phyloP scores from a whole-genome alignment of 2,113 vertebrate genomes.

The Smithornis capensis region DNA sequence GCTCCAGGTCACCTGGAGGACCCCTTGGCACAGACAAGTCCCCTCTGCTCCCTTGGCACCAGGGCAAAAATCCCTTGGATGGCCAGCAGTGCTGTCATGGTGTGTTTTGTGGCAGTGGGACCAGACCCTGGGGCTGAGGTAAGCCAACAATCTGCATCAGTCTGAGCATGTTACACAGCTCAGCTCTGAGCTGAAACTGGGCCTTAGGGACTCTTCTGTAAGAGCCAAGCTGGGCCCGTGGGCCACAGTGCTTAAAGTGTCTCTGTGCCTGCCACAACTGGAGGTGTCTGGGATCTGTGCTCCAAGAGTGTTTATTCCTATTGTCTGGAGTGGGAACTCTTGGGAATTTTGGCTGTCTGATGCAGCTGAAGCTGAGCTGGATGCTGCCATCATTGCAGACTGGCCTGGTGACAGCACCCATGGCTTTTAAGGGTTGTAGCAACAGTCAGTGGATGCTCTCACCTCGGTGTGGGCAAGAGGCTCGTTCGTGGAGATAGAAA shows the following conservation, averaged over 20 bases:
- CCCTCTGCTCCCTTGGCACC: neutral
- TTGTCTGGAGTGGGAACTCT: neutral
- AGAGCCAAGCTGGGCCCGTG: neutral
- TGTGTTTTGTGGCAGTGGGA: neutral
- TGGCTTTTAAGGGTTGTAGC: neutral
- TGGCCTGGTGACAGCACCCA: neutral
- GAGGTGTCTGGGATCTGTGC: fast-evolving
- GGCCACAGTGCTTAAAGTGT: neutral
- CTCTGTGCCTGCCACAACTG: neutral
- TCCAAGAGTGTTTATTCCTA: neutral
- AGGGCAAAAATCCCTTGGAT: neutral
- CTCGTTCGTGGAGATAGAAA: neutral
- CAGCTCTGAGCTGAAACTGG: neutral
- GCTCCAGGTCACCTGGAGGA: neutral
- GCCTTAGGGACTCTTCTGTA: neutral
- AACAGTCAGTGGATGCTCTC: neutral
- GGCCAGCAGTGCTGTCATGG: fast-evolving
- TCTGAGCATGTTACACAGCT: neutral
- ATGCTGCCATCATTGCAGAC: neutral
- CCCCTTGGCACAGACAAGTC: fast-evolving
- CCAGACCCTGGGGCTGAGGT: neutral
- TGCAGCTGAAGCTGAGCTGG: neutral
- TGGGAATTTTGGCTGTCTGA: neutral
- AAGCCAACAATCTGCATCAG: fast-evolving
- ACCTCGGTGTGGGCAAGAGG: neutral